These are phyloP conservation scores for Lepus europaeus DNA, from an alignment of 2,113 vertebrate genomes.

Conservation along the genomic window DNA sequence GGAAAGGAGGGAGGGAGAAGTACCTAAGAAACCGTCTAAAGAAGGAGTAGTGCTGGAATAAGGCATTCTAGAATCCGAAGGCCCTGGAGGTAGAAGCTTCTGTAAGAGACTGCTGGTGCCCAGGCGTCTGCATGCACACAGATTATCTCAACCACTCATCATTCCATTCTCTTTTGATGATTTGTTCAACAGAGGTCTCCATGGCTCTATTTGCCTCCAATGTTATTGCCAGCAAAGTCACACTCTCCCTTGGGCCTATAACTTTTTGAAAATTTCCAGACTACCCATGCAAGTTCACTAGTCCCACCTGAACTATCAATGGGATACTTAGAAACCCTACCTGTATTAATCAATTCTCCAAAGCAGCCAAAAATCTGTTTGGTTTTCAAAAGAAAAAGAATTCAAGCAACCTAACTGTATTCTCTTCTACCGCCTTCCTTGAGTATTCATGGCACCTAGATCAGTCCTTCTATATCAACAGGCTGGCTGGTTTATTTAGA, in stretches of 20 bases:
- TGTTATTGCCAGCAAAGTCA: conserved; percentile 40
- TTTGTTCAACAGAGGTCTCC: conserved; percentile 24
- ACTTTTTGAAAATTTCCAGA: conserved; percentile 51
- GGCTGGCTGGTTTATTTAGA: conserved; percentile 60
- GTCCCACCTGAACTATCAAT: conserved; percentile 62
- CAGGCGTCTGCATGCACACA: background rate
- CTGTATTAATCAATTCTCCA: conserved; percentile 66
- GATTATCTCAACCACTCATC: background rate
- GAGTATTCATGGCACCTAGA: conserved; percentile 33
- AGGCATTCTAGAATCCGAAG: background rate
- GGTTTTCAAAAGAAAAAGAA: conserved; percentile 69
- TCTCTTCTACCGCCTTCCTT: conserved; percentile 47
- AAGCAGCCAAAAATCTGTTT: conserved; percentile 46
- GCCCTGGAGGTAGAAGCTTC: background rate
- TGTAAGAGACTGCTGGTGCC: background rate
- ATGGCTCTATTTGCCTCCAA: background rate
- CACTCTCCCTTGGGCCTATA: background rate
- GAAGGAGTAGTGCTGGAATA: background rate
- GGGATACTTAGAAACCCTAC: conserved; percentile 58
- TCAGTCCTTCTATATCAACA: conserved; percentile 34
- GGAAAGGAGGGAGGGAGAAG: background rate
- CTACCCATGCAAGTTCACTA: conserved; percentile 14
- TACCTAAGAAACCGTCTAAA: conserved; percentile 29
- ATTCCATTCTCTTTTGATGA: conserved; percentile 36
- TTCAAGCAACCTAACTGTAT: conserved; percentile 42